A percentile compares a stretch with the other conserved stretches of the same genome.
These are phyloP conservation scores for Oncopeltus fasciatus DNA, from an alignment of 1,140 invertebrate species.

Conservation along the genomic window DNA sequence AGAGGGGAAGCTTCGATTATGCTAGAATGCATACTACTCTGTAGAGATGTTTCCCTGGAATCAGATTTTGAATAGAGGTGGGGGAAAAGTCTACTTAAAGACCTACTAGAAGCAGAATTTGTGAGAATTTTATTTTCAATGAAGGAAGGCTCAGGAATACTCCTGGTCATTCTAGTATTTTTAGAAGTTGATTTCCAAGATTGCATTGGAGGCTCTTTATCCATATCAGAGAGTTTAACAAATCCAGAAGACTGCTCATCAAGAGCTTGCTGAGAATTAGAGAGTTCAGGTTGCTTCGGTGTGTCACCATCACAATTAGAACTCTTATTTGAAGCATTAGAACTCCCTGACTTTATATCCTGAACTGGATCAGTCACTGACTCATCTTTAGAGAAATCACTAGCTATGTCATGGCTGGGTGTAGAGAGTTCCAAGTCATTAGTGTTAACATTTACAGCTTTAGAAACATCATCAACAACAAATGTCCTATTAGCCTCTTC, in stretches of 20 bases:
- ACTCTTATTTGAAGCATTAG: slow-evolving; percentile 16
- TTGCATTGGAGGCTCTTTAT: slow-evolving; percentile 25
- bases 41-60: neutral
- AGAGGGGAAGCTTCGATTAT: slow-evolving; percentile 35
- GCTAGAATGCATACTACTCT: slow-evolving; percentile 40
- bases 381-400: slow-evolving; percentile 21
- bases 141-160: slow-evolving; percentile 47
- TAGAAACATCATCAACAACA: slow-evolving; percentile 22
- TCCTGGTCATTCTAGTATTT: slow-evolving; percentile 31
- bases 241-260: slow-evolving; percentile 26
- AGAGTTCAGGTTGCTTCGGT: slow-evolving; percentile 16
- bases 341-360: slow-evolving; percentile 15
- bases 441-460: slow-evolving; percentile 20
- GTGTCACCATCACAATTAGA: slow-evolving; percentile 6
- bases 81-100: slow-evolving; percentile 31
- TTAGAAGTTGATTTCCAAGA: slow-evolving; percentile 9
- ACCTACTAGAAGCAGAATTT: slow-evolving; percentile 30
- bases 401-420: slow-evolving; percentile 20
- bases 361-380: slow-evolving; percentile 18
- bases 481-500: slow-evolving; percentile 19
- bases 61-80: slow-evolving; percentile 28
- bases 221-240: slow-evolving; percentile 42
- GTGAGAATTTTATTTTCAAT: slow-evolving; percentile 43
- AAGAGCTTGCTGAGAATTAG: slow-evolving; percentile 15
- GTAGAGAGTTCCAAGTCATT: slow-evolving; percentile 21